Conservation (phyloP, 2,888 invertebrate species). For the Diploptera punctata region DNA sequence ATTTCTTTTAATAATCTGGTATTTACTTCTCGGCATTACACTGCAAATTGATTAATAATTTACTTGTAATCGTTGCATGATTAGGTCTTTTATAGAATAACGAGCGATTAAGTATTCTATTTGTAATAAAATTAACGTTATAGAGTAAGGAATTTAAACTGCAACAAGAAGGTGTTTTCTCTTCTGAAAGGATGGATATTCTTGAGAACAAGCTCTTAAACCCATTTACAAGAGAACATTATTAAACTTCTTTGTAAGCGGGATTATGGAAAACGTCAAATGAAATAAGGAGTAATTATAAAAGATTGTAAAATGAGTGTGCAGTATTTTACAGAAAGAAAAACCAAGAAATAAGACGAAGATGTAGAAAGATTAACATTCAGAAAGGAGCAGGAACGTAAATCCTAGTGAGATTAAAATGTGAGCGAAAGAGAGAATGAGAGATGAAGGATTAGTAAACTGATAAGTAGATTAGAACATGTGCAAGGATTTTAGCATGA, state of each 20-base stretch:
- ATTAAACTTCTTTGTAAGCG: neutral
- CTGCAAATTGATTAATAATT: too few relatives aligned
- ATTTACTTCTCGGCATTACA: too few relatives aligned
- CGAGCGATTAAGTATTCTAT: too few relatives aligned
- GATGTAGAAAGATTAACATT: neutral
- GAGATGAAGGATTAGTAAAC: neutral
- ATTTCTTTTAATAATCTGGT: too few relatives aligned
- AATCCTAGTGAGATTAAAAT: too few relatives aligned
- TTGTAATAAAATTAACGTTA: too few relatives aligned
- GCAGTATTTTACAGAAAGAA: neutral
- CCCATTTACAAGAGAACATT: neutral
- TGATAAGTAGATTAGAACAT: constrained; percentile 14
- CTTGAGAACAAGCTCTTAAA: neutral
- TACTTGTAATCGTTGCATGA: too few relatives aligned
- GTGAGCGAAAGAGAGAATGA: neutral
- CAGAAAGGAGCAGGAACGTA: too few relatives aligned
- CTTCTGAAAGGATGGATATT: neutral
- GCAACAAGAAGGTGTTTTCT: too few relatives aligned
- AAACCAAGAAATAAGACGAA: neutral
- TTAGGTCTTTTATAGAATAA: too few relatives aligned
- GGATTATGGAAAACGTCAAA: neutral
- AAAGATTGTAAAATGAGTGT: neutral
- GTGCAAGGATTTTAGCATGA: constrained; percentile 5
- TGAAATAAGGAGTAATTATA: neutral
- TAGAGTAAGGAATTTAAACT: too few relatives aligned